phyloP scores from a whole-genome alignment of 1,140 invertebrate species.

The Eupeodes corollae region DNA sequence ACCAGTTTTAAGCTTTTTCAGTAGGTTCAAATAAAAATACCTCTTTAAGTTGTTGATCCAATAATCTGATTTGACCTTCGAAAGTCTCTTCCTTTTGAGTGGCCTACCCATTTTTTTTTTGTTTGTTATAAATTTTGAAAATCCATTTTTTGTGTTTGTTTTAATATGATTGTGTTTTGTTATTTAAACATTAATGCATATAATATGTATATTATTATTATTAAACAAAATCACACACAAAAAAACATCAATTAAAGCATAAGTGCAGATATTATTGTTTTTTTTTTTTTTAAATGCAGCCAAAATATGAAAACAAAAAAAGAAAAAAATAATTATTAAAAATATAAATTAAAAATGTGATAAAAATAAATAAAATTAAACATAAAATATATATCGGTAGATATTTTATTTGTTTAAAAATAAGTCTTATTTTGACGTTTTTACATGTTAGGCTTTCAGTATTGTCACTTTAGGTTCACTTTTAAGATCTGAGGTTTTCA shows the following conservation, averaged over 20 bases:
- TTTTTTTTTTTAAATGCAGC: conserved; percentile 1
- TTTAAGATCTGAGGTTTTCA: no score
- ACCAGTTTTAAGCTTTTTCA: no score
- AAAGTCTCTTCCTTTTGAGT: conserved; percentile 94
- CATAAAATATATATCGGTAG: conserved; percentile 23
- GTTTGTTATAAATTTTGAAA: background rate
- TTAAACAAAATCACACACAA: conserved; percentile 14
- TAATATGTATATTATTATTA: conserved; percentile 15
- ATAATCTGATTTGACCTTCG: conserved; percentile 84
- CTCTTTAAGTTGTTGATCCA: conserved; percentile 88
- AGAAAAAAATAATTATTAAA: conserved; percentile 10
- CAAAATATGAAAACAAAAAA: conserved; percentile 8
- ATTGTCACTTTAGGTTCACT: no score
- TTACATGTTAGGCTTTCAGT: no score
- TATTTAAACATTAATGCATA: conserved; percentile 8
- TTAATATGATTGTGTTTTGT: no score
- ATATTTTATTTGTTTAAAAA: conserved; percentile 25
- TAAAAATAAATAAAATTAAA: conserved; percentile 3
- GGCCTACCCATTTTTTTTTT: conserved; percentile 50
- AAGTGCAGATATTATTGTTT: conserved; percentile 1
- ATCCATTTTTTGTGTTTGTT: no score
- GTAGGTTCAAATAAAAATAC: conserved; percentile 44
- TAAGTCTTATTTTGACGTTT: no score
- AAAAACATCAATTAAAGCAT: conserved; percentile 9
- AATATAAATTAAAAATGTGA: conserved; percentile 2